Percentiles rank a stretch among this genome's conserved stretches.
Evolutionary conservation across 1,140 invertebrate genomes (phyloP).

Genomic region (Battus philenor): DNA sequence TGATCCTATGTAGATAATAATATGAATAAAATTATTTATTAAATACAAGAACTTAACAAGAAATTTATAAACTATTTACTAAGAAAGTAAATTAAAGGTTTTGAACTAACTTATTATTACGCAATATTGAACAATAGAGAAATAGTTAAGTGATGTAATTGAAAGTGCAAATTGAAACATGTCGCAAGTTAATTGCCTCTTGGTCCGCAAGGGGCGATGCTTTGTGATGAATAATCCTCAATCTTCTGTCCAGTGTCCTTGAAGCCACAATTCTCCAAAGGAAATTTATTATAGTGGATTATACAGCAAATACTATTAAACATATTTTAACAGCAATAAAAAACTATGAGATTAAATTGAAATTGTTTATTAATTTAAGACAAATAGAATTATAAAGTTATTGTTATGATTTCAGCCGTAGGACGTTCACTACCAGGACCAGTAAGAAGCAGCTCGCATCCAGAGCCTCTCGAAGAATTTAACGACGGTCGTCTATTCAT

Average conservation of each 20-base stretch:
- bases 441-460: too few species aligned
- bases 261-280: constrained; percentile 9
- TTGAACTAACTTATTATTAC: too few species aligned
- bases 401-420: too few species aligned
- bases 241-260: constrained; percentile 10
- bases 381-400: too few species aligned
- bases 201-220: constrained; percentile 20
- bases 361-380: not conserved
- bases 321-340: not conserved
- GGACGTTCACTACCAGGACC: too few species aligned
- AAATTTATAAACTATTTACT: too few species aligned
- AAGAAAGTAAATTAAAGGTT: too few species aligned
- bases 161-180: constrained; percentile 56
- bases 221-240: constrained; percentile 15
- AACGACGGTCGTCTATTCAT: too few species aligned
- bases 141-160: constrained; percentile 26
- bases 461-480: too few species aligned
- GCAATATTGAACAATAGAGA: constrained; percentile 4
- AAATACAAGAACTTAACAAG: too few species aligned
- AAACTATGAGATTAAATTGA: not conserved
- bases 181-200: constrained; percentile 48
- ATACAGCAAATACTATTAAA: not conserved
- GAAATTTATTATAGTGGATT: not conserved
- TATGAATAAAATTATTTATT: too few species aligned
- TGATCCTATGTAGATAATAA: too few species aligned